Evolutionary conservation across 2,888 invertebrate genomes (phyloP).

Genomic region (Temnothorax ravouxi): DNA sequence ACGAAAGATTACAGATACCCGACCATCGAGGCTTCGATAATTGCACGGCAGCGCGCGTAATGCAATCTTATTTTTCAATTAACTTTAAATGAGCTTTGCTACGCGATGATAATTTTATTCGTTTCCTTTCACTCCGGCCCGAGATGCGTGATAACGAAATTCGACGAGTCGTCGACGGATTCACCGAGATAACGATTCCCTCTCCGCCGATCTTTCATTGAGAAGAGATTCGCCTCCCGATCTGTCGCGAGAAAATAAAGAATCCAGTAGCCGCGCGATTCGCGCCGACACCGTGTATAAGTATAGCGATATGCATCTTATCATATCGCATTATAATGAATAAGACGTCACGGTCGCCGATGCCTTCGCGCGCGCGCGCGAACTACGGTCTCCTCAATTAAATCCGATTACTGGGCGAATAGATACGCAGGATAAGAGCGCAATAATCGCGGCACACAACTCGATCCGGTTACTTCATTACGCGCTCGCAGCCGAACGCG

Average conservation of each 20-base stretch:
- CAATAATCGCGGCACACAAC: not conserved
- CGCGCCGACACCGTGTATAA: not conserved
- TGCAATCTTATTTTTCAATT: constrained; percentile 40
- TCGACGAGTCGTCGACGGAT: not conserved
- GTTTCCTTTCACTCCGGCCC: not conserved
- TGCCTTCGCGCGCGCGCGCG: constrained; percentile 27
- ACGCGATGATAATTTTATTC: constrained; percentile 27
- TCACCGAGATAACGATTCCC: not conserved
- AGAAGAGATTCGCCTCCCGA: not conserved
- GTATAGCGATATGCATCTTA: constrained; percentile 15
- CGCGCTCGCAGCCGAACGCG: constrained; percentile 33
- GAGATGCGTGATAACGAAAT: not conserved
- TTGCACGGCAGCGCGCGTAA: not conserved
- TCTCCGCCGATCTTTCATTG: not conserved
- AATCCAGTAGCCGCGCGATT: not conserved
- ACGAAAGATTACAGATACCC: constrained; percentile 7
- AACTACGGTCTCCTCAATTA: constrained; percentile 44
- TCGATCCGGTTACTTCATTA: constrained; percentile 48
- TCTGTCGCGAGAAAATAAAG: not conserved
- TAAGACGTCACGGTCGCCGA: constrained; percentile 36
- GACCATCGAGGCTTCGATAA: constrained; percentile 17
- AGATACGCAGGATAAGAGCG: constrained; percentile 39
- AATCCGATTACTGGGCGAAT: constrained; percentile 46
- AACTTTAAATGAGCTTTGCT: constrained; percentile 14
- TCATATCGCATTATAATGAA: constrained; percentile 23